phyloP scores from a whole-genome alignment of 2,888 invertebrate genomes.

The Mesoligia furuncula region DNA sequence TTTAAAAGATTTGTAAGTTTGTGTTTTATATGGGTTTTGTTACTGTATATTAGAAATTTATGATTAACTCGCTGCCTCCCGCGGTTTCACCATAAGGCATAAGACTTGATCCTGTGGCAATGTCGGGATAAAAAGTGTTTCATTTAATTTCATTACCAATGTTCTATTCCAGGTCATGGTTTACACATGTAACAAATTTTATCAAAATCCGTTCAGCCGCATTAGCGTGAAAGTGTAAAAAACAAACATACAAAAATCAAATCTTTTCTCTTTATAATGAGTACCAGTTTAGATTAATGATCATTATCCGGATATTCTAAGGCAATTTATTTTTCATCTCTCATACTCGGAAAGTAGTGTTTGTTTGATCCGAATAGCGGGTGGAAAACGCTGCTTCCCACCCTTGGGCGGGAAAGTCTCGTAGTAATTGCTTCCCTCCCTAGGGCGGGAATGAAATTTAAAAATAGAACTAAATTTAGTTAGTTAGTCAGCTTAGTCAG shows the following conservation, averaged over 20 bases:
- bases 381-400: no score
- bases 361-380: no score
- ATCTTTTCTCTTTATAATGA: neutral
- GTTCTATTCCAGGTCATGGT: neutral
- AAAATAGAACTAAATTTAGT: no score
- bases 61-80: neutral
- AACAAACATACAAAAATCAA: neutral
- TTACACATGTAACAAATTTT: neutral
- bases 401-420: no score
- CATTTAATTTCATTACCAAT: neutral
- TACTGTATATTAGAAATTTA: neutral
- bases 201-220: neutral
- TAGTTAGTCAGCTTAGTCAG: no score
- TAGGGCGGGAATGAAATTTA: no score
- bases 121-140: neutral
- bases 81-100: neutral
- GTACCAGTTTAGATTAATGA: neutral
- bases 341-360: no score
- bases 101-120: neutral
- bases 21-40: conserved; percentile 21
- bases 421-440: no score
- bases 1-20: conserved; percentile 4
- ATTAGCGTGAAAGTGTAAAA: no score
- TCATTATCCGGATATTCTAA: no score
- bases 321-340: neutral